A percentile compares a stretch with the other conserved stretches of the same genome.
Evolutionary conservation across 2,797 vertebrate genomes (phyloP).

Genomic region (Poeciliopsis infans): DNA sequence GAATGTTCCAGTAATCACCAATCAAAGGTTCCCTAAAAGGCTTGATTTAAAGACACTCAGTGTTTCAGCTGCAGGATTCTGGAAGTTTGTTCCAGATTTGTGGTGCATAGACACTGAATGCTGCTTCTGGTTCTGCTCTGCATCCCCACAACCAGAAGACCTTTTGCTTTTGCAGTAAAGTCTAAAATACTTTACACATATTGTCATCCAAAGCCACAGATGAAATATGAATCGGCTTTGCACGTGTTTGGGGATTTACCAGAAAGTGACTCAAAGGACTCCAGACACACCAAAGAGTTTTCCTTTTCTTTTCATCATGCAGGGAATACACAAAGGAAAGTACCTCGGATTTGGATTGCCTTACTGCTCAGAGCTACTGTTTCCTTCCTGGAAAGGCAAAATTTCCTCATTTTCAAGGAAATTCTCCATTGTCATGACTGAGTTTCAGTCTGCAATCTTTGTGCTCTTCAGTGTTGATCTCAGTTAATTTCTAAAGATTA

Average conservation of each 20-base stretch:
- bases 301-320: too few relatives aligned
- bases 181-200: neutral
- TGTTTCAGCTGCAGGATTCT: too few relatives aligned
- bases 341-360: rapidly evolving
- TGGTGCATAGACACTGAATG: too few relatives aligned
- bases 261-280: neutral
- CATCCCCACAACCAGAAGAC: too few relatives aligned
- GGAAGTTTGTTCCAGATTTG: too few relatives aligned
- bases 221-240: neutral
- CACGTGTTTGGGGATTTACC: neutral
- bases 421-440: neutral
- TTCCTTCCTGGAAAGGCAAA: neutral
- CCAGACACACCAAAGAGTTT: slow-evolving; percentile 12
- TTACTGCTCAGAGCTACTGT: neutral
- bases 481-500: neutral
- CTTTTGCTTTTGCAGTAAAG: neutral
- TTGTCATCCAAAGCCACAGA: neutral
- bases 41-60: too few relatives aligned
- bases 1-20: too few relatives aligned
- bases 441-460: neutral
- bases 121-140: too few relatives aligned
- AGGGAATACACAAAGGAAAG: neutral
- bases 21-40: too few relatives aligned
- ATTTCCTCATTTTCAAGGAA: slow-evolving; percentile 16
- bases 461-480: slow-evolving; percentile 24